phyloP scores from a whole-genome alignment of 2,113 vertebrate genomes.

The Corydoras sp. region DNA sequence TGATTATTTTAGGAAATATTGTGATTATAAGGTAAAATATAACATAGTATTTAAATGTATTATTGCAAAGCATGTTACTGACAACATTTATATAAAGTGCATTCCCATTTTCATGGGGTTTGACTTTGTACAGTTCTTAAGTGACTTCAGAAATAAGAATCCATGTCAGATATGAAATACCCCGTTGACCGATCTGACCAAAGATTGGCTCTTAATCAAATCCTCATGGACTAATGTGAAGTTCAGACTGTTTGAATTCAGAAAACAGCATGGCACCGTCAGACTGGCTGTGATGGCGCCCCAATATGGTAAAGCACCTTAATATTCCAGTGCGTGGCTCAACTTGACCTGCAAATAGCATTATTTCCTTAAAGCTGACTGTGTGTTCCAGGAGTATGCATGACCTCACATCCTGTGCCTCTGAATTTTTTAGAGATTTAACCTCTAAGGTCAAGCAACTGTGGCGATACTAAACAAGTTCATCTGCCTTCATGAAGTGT shows the following conservation, averaged over 20 bases:
- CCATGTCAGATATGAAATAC: neutral
- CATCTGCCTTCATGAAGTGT: neutral
- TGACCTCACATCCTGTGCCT: slow-evolving; percentile 16
- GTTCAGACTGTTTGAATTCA: slow-evolving; percentile 15
- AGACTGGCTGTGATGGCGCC: slow-evolving; percentile 3
- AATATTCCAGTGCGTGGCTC: slow-evolving; percentile 9
- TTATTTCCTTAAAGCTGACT: slow-evolving; percentile 26
- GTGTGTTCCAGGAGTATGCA: slow-evolving; percentile 17
- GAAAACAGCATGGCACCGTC: slow-evolving; percentile 5
- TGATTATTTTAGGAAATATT: no score
- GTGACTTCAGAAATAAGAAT: neutral
- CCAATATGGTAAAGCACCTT: slow-evolving; percentile 3
- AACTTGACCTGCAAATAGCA: slow-evolving; percentile 23
- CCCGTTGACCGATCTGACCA: slow-evolving; percentile 5
- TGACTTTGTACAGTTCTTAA: no score
- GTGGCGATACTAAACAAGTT: neutral
- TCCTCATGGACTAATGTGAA: slow-evolving; percentile 21
- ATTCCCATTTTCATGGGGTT: no score
- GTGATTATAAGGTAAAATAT: no score
- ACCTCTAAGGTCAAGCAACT: slow-evolving; percentile 1
- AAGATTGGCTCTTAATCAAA: slow-evolving; percentile 13
- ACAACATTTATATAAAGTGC: no score
- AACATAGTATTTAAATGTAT: no score
- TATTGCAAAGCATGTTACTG: no score
- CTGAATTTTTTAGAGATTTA: slow-evolving; percentile 12